phyloP scores from a whole-genome alignment of 2,888 invertebrate species.

The Athalia cordata region DNA sequence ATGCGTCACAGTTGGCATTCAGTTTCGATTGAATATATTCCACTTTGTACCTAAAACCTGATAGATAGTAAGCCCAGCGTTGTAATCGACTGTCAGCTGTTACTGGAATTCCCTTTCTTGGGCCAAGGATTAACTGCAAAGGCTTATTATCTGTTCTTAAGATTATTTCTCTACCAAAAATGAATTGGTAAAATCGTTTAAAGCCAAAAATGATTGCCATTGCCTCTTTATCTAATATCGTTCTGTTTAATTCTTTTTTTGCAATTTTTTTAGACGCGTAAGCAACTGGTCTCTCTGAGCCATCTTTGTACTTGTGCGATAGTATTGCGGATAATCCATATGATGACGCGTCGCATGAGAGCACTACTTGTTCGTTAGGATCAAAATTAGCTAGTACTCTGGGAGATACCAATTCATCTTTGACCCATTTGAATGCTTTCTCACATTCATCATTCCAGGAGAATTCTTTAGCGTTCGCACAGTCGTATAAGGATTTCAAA shows the following conservation, averaged over 20 bases:
- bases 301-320: constrained; percentile 21
- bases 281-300: neutral
- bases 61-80: constrained; percentile 50
- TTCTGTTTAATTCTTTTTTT: constrained; percentile 46
- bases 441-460: constrained; percentile 58
- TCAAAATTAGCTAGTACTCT: constrained; percentile 2
- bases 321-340: constrained; percentile 12
- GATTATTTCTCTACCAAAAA: constrained; percentile 48
- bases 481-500: constrained; percentile 58
- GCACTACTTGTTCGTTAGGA: neutral
- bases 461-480: constrained; percentile 53
- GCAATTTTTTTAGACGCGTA: constrained; percentile 9
- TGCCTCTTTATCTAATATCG: constrained; percentile 53
- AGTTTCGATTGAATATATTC: constrained; percentile 48
- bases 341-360: constrained; percentile 7
- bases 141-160: constrained; percentile 51
- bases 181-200: constrained; percentile 44
- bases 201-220: constrained; percentile 48
- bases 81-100: constrained; percentile 48
- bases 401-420: constrained; percentile 12
- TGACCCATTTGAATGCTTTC: constrained; percentile 52
- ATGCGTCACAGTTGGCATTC: constrained; percentile 45
- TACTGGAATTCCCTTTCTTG: constrained; percentile 45
- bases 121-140: constrained; percentile 47
- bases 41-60: constrained; percentile 49